A percentile compares a stretch with the other conserved stretches of the same genome.
Conservation (phyloP, 2,888 invertebrate species). For the Pyrgus malvae region DNA sequence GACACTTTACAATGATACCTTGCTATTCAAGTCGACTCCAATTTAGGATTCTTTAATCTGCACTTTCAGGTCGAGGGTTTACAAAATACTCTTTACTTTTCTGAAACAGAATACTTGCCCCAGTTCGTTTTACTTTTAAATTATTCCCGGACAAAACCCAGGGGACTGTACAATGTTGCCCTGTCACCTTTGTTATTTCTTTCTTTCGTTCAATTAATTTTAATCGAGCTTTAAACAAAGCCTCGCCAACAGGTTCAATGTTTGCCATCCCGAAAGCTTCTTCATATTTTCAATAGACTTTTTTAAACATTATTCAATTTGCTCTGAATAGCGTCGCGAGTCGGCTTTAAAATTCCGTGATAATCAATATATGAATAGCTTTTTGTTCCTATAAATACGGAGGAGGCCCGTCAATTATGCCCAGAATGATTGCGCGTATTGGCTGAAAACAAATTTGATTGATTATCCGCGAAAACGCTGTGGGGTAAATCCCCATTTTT, state of each 20-base stretch:
- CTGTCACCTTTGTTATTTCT: slow-evolving; percentile 25
- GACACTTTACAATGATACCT: not conserved
- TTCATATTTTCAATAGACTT: not conserved
- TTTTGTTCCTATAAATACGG: slow-evolving; percentile 21
- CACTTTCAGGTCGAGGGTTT: slow-evolving; percentile 8
- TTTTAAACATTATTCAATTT: slow-evolving; percentile 1
- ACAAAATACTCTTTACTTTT: slow-evolving; percentile 5
- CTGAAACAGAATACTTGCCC: slow-evolving; percentile 7
- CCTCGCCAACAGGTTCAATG: slow-evolving; percentile 2
- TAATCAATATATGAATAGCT: slow-evolving; percentile 24
- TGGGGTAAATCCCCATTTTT: slow-evolving; percentile 9
- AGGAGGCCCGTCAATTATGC: slow-evolving; percentile 15
- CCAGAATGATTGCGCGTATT: slow-evolving; percentile 18
- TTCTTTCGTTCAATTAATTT: slow-evolving; percentile 25
- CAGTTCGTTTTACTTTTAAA: slow-evolving; percentile 24
- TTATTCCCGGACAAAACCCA: slow-evolving; percentile 10
- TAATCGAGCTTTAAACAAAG: slow-evolving; percentile 17
- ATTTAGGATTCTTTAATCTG: slow-evolving; percentile 10
- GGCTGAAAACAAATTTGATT: slow-evolving; percentile 26
- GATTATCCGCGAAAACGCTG: slow-evolving; percentile 26
- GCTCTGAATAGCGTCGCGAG: not conserved
- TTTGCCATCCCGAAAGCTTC: not conserved
- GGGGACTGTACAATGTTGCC: slow-evolving; percentile 17
- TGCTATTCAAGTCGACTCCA: not conserved
- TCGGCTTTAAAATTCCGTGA: slow-evolving; percentile 10